Base-by-base conservation (phyloP, 1,140 invertebrate species). In the Hydropsyche tenuis region DNA sequence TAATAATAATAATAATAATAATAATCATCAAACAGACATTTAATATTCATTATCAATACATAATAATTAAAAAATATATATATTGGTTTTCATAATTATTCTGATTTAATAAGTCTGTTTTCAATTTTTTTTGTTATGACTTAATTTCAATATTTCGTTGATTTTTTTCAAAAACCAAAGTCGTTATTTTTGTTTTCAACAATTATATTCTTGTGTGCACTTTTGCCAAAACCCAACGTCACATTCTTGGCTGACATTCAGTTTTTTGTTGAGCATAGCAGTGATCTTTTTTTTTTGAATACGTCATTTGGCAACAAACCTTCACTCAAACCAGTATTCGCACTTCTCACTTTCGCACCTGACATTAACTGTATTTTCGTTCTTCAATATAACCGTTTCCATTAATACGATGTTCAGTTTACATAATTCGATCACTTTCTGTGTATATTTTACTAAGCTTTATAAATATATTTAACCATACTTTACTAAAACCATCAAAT, bases 171-270 rank as follows among this genome's bases (percentile, higher is more conserved):
- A n/a, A n/a, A n/a, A n/a, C n/a, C n/a, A n/a, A n/a, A n/a, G n/a
- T n/a, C n/a, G n/a, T n/a, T n/a, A n/a, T n/a, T n/a, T 37, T 23
- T 56, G 18, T 56, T 18, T 56, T 56, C 51, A 18, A 5, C 16
- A 20, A 56, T 18, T 56, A 56, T 60, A 27, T 60, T 60, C 25
- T 60, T 60, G 14, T 60, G 23, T 27, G n/a, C 25, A 12, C 56
- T 60, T 60, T 25, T 60, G 56, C 56, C 56, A 60, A 60, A 60
- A 25, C 23, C 23, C 23, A 25, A 60, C 23, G 56, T 60, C 56
- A 60, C 23, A 60, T 60, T 25, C 56, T 60, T 60, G 56, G 56
- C 56, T 60, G 6, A n/a, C 20, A 60, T 60, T 60, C 56, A 25
- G 56, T 60, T 60, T 60, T 60, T 60, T 23, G 9, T 20, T 60